phyloP scores from a whole-genome alignment of 2,888 invertebrate genomes.

The Himalopsyche japonica region DNA sequence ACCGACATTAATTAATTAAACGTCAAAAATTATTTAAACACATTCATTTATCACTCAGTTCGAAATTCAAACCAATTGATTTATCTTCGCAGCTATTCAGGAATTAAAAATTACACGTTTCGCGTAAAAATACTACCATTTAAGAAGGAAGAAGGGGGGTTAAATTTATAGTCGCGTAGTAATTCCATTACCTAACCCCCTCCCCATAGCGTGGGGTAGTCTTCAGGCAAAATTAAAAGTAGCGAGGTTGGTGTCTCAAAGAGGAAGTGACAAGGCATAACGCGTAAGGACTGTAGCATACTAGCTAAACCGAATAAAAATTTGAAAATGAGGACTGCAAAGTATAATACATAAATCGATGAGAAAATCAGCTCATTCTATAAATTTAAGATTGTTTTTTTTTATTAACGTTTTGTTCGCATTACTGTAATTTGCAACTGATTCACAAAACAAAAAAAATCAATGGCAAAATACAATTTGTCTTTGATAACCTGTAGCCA shows the following conservation, averaged over 20 bases:
- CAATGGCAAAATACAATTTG: no score
- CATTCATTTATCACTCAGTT: neutral
- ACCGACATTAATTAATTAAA: neutral
- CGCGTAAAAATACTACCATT: neutral
- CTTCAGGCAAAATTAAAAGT: constrained; percentile 29
- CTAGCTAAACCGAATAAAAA: neutral
- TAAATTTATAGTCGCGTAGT: constrained; percentile 23
- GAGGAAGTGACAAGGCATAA: constrained; percentile 6
- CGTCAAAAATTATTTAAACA: neutral
- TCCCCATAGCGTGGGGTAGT: constrained; percentile 5
- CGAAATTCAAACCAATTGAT: neutral
- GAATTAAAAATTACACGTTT: neutral
- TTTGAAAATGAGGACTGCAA: neutral
- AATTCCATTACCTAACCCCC: constrained; percentile 14
- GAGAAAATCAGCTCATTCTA: no score
- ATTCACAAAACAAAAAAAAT: no score
- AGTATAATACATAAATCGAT: no score
- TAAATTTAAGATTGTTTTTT: no score
- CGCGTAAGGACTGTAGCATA: neutral
- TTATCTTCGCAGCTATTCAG: neutral
- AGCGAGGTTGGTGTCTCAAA: constrained; percentile 2
- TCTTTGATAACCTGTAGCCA: no score
- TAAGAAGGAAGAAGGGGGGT: neutral
- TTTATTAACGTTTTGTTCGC: no score
- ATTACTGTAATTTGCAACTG: no score